Conservation (phyloP, 2,113 vertebrate species). For the Platysteira castanea region DNA sequence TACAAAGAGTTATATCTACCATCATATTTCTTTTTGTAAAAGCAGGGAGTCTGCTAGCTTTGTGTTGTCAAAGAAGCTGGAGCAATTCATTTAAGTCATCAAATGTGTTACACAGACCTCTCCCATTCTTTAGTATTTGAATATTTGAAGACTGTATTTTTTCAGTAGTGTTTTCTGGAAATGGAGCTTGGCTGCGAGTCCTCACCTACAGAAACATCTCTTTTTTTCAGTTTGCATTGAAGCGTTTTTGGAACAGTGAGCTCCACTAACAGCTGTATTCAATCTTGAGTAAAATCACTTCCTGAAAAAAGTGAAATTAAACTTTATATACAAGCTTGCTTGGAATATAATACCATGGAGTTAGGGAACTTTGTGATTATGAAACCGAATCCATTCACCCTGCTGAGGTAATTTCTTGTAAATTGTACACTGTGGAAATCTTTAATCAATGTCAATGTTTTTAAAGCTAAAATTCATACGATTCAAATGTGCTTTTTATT, state of each 20-base stretch:
- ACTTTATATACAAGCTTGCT: constrained; percentile 64
- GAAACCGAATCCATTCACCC: constrained; percentile 63
- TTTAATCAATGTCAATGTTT: constrained; percentile 57
- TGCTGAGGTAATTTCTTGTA: constrained; percentile 73
- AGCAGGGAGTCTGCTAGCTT: background rate
- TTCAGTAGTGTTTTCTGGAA: constrained; percentile 38
- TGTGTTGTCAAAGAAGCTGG: background rate
- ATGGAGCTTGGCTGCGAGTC: constrained; percentile 6
- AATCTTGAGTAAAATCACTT: constrained; percentile 74
- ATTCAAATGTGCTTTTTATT: constrained; percentile 55
- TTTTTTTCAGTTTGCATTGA: constrained; percentile 55
- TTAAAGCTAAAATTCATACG: constrained; percentile 49
- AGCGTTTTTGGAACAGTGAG: constrained; percentile 64
- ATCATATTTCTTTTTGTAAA: background rate
- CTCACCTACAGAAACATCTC: constrained; percentile 57
- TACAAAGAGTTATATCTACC: background rate
- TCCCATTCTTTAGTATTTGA: background rate
- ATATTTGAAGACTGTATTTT: background rate
- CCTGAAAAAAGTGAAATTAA: constrained; percentile 75
- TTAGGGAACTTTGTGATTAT: constrained; percentile 68
- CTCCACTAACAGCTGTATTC: constrained; percentile 73
- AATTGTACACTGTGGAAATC: constrained; percentile 64
- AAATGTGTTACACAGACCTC: background rate
- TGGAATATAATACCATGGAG: constrained; percentile 59
- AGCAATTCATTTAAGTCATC: background rate